A percentile compares a stretch with the other conserved stretches of the same genome.
phyloP scores from a whole-genome alignment of 2,113 vertebrate genomes.

The Amblyopsis rosae region DNA sequence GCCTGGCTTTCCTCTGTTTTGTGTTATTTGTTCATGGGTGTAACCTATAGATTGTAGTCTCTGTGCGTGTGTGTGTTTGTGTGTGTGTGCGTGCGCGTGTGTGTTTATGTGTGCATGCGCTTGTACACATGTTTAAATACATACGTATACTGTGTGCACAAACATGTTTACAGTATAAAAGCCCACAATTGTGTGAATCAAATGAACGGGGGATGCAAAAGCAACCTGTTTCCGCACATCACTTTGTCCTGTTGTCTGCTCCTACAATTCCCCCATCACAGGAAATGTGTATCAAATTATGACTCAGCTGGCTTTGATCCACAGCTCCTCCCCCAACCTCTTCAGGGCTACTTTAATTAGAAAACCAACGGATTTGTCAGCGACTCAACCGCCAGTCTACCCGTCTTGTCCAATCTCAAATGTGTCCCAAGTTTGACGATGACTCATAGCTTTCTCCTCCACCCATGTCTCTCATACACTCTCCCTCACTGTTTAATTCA shows the following conservation, averaged over 20 bases:
- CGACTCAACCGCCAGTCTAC: slow-evolving; percentile 35
- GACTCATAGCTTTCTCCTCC: slow-evolving; percentile 73
- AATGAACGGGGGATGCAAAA: slow-evolving; percentile 18
- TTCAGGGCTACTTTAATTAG: slow-evolving; percentile 62
- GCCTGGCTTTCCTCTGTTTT: slow-evolving; percentile 9
- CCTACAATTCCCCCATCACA: slow-evolving; percentile 46
- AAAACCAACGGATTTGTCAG: slow-evolving; percentile 55
- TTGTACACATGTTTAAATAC: background rate
- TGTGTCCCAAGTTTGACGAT: slow-evolving; percentile 53
- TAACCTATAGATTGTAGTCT: background rate
- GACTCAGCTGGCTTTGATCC: slow-evolving; percentile 64
- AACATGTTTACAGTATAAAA: background rate
- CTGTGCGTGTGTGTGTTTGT: too few relatives aligned
- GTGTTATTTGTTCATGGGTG: background rate
- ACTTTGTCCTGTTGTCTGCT: slow-evolving; percentile 30
- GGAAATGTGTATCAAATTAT: slow-evolving; percentile 67
- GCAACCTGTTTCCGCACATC: slow-evolving; percentile 26
- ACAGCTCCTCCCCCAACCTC: slow-evolving; percentile 21
- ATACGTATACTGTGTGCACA: background rate
- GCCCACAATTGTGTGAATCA: slow-evolving; percentile 26
- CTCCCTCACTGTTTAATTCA: slow-evolving; percentile 42
- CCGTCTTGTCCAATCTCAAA: slow-evolving; percentile 5
- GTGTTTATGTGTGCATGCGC: background rate
- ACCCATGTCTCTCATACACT: slow-evolving; percentile 51
- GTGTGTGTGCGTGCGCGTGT: too few relatives aligned